Conservation (phyloP, 2,888 invertebrate genomes). For the Minunthozetes semirufus region DNA sequence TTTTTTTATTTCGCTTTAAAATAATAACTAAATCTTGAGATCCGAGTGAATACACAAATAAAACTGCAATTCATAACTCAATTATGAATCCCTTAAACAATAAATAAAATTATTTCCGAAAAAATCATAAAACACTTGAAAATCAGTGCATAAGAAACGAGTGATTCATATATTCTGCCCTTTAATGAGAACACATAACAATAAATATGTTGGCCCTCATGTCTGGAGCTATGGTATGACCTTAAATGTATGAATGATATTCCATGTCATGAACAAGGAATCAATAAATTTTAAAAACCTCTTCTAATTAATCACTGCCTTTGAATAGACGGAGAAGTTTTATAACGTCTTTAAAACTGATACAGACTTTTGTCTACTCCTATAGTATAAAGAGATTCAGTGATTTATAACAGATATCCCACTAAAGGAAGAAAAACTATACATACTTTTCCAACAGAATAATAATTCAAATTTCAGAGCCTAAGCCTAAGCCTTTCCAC, state of each 20-base stretch:
- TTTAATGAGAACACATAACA: neutral
- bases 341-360: neutral
- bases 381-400: neutral
- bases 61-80: too few species aligned
- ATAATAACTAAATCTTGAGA: neutral
- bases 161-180: too few species aligned
- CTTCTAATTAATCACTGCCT: neutral
- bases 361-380: neutral
- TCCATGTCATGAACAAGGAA: neutral
- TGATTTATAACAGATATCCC: neutral
- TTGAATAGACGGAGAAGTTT: neutral
- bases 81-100: too few species aligned
- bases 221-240: neutral
- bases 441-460: neutral
- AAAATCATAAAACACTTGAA: too few species aligned
- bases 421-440: neutral
- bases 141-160: too few species aligned
- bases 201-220: neutral
- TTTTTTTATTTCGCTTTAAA: neutral
- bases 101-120: too few species aligned
- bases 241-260: neutral
- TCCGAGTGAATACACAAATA: neutral
- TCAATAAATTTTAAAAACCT: neutral
- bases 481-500: too few species aligned
- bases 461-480: too few species aligned